These are phyloP conservation scores for Diabrotica virgifera DNA, from an alignment of 1,140 invertebrate genomes.

Conservation along the genomic window DNA sequence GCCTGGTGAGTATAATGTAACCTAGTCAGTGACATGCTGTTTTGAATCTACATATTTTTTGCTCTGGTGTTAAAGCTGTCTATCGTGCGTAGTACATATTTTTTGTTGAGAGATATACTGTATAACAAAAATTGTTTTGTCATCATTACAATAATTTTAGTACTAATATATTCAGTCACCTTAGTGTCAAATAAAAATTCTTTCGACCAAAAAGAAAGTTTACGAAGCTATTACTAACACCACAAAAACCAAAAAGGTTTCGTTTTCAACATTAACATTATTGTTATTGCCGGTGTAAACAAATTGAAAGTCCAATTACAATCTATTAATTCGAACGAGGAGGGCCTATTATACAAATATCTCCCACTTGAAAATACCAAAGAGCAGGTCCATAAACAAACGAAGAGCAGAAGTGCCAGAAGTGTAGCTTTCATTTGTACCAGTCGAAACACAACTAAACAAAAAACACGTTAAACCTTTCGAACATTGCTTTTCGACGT, in stretches of 20 bases:
- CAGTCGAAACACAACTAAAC: slow-evolving; percentile 44
- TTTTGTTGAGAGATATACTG: too few relatives aligned
- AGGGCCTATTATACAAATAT: slow-evolving; percentile 19
- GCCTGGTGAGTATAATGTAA: too few relatives aligned
- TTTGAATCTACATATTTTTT: too few relatives aligned
- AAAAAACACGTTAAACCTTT: slow-evolving; percentile 44
- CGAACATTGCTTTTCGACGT: slow-evolving; percentile 46
- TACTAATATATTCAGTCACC: too few relatives aligned
- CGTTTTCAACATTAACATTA: neutral
- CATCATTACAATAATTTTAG: too few relatives aligned
- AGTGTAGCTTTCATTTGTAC: slow-evolving; percentile 47
- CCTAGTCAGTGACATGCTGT: too few relatives aligned
- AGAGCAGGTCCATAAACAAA: slow-evolving; percentile 33
- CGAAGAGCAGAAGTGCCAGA: slow-evolving; percentile 40
- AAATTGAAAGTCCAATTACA: slow-evolving; percentile 22
- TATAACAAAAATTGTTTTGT: too few relatives aligned
- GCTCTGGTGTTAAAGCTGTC: too few relatives aligned
- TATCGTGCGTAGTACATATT: too few relatives aligned
- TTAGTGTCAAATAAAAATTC: too few relatives aligned
- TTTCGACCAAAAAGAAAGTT: too few relatives aligned
- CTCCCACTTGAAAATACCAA: slow-evolving; percentile 26
- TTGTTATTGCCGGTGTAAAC: slow-evolving; percentile 10
- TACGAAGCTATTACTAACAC: neutral
- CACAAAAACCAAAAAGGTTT: neutral
- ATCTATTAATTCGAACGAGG: slow-evolving; percentile 19